Evolutionary conservation across 2,888 invertebrate genomes (phyloP), one percentile per base, ranked within the genome.

Genomic region (Lasioglossum calceatum): DNA sequence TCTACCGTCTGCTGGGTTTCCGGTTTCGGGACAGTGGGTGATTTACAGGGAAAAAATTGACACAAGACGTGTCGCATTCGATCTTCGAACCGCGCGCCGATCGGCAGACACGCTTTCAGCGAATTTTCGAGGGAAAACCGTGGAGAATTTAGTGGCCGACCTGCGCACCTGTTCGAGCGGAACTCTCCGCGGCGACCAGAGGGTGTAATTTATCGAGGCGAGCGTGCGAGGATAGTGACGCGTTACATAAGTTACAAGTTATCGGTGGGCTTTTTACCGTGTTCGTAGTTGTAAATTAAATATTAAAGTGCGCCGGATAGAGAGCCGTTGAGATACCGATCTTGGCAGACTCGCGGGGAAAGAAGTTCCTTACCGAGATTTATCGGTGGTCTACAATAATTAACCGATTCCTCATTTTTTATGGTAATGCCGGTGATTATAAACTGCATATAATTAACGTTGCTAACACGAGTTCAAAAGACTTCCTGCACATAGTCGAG

Each of bases 151-250:
- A 71, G 44, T 47, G 61, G 36, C 36, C 8, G 70, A 71, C 16
- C 16, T 10, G 61, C 78, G 85, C 75, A 85, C 77, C 70, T 70
- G 84, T 74, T 78, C 75, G 74, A 78, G 82, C 76, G 76, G 81
- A 80, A 77, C 80, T 77, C 71, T 73, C 76, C 75, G 39, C 74
- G 73, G 54, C 70, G 73, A 79, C 72, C 75, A 61, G 81, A 77
- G 88, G 88, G 82, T 88, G 86, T 90, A 84, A 89, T 89, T 89
- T 89, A 89, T 89, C 81, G 89, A 82, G 77, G 78, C 86, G 86
- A 74, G 80, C 67, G 50, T n/a, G 44, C 79, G 82, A 32, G 72
- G 50, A 90, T 80, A 86, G 89, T 78, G 80, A 72, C 80, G 86
- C 88, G 85, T 87, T 79, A 87, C 87, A 87, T 87, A 87, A 87